Base-by-base conservation (phyloP, 2,888 invertebrate species). In the Cephalotes varians region DNA sequence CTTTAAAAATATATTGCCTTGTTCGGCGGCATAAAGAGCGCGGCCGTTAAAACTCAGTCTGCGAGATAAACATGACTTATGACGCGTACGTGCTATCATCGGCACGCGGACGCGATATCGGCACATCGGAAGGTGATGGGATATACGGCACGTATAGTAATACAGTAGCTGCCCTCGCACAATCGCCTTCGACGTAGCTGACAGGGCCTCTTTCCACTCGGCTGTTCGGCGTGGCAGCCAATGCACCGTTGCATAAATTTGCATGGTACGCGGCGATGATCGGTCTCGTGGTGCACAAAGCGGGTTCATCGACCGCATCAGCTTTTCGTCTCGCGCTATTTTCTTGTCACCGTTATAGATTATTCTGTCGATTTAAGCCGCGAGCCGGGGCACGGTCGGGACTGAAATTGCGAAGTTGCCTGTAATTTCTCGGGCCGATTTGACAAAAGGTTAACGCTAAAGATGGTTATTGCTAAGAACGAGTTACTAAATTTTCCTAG, bases 311-410 rank as follows among this genome's bases (percentile, higher is more conserved):
- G 81, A 56, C 49, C 83, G 76, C 69, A 73, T 84, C 88, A 62
- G 82, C 67, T 81, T 87, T 73, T 74, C 69, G 67, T 62, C 79
- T 54, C 49, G 34, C 62, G 74, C 81, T 79, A 84, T 84, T 88
- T 87, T 82, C 80, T 88, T 86, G 86, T 76, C 71, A 69, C 65
- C 49, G 58, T 86, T 86, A 87, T 84, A 82, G 88, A 87, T 87
- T 87, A 87, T 87, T 82, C 84, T 80, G 47, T 64, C 80, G 80
- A 62, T 80, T 60, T 58, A 79, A 69, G 25, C 31, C 10, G 31
- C 1, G 6, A 18, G 21, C 31, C n/a, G 21, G 44, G 34, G 37
- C 47, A 56, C 54, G 62, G 21, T 15, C 56, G 21, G 44, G 40
- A 69, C 15, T 34, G 77, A 25, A 69, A 79, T 71, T 69, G 18